These are phyloP conservation scores for Micronycteris hirsuta DNA, from an alignment of 2,113 vertebrate genomes.

Conservation along the genomic window DNA sequence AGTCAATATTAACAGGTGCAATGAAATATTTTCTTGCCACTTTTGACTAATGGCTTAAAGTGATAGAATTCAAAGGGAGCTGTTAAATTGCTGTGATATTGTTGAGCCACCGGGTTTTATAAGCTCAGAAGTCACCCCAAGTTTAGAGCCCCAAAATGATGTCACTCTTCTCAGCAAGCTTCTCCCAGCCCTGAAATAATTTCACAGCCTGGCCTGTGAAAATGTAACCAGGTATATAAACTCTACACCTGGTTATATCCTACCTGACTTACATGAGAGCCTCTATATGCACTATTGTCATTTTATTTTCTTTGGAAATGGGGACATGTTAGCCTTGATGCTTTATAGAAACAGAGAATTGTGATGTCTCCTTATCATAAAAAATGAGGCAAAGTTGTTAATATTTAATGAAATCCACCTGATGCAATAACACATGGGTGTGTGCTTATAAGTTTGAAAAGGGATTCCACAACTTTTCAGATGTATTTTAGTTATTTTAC, in stretches of 20 bases:
- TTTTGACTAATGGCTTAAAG: slow-evolving; percentile 8
- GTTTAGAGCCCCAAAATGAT: slow-evolving; percentile 62
- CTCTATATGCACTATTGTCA: background rate
- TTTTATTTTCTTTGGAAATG: slow-evolving; percentile 37
- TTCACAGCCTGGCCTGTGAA: slow-evolving; percentile 45
- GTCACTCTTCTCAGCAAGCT: slow-evolving; percentile 56
- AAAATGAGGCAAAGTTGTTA: background rate
- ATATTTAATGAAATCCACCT: slow-evolving; percentile 38
- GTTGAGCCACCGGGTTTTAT: slow-evolving; percentile 32
- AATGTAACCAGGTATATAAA: background rate
- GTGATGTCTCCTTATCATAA: background rate
- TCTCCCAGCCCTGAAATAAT: slow-evolving; percentile 52
- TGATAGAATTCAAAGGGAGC: background rate
- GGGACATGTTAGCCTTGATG: slow-evolving; percentile 48
- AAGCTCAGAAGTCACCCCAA: slow-evolving; percentile 40
- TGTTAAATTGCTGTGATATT: background rate
- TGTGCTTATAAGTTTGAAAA: slow-evolving; percentile 48
- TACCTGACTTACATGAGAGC: slow-evolving; percentile 20
- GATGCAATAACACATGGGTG: background rate
- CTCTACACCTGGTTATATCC: background rate
- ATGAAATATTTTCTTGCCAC: slow-evolving; percentile 40
- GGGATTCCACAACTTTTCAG: background rate
- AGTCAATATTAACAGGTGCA: background rate
- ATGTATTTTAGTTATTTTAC: slow-evolving; percentile 52
- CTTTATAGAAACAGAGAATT: background rate